These are phyloP conservation scores for Eumaeus atala DNA, from an alignment of 1,140 invertebrate species.

Conservation along the genomic window DNA sequence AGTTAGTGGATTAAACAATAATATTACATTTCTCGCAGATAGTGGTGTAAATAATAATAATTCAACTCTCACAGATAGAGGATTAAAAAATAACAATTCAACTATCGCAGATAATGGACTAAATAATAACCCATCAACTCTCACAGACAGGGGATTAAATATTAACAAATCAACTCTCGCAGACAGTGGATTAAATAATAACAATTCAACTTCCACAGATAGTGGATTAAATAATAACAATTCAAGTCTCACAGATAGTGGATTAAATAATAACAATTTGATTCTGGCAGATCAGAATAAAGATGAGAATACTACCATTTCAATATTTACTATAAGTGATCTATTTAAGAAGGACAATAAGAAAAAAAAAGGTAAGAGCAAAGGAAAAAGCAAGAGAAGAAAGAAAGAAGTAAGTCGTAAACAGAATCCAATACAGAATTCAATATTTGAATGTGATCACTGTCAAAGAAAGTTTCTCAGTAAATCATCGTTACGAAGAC, in stretches of 20 bases:
- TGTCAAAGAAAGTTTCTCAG: conserved; percentile 72
- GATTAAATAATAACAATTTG: too few species aligned
- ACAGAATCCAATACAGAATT: conserved; percentile 26
- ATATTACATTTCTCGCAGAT: conserved; percentile 21
- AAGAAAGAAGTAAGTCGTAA: conserved; percentile 12
- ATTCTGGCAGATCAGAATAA: neutral
- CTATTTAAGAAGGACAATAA: neutral
- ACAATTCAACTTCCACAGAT: neutral
- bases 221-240: too few species aligned
- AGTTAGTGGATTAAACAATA: conserved; percentile 28
- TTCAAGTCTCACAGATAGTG: too few species aligned
- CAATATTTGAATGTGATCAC: conserved; percentile 59
- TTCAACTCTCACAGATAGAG: conserved; percentile 6
- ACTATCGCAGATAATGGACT: too few species aligned
- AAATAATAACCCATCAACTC: too few species aligned
- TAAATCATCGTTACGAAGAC: conserved; percentile 72
- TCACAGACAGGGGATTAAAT: too few species aligned
- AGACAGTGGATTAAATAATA: conserved; percentile 5
- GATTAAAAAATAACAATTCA: conserved; percentile 1
- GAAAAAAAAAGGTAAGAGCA: neutral
- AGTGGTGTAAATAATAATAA: conserved; percentile 23
- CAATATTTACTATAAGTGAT: neutral
- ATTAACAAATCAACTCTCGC: too few species aligned
- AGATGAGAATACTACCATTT: neutral
- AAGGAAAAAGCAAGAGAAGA: conserved; percentile 6